Evolutionary conservation across 2,888 invertebrate genomes (phyloP), one percentile per base, ranked within the genome.

Genomic region (Trilocha varians): DNA sequence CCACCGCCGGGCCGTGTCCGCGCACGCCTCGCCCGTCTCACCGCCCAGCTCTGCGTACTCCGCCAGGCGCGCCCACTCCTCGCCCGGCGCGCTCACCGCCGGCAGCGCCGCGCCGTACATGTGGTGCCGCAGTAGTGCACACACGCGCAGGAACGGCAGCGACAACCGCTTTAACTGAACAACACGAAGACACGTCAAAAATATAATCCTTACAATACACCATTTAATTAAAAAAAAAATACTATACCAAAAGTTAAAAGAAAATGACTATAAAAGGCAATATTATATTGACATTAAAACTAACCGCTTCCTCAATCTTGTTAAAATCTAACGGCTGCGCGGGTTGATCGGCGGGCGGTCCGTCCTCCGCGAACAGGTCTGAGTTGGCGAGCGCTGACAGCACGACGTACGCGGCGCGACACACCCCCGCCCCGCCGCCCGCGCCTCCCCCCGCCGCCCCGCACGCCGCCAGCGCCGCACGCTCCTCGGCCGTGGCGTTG

Each of bases 71-170:
- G 91, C 90, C 78, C 94, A 95, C 83, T 96, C 96, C 47, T 90
- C 88, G 36, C 89, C 87, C 1, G 90, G 77, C 3, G 87, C 78
- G 36, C 86, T 75, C 39, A 93, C 88, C 53, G 90, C 89, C 0
- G 93, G 94, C 67, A 95, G 84, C 37, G 90, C 88, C 59, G 91
- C 89, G 48, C 93, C 92, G 74, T 94, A 94, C 49, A 94, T 85
- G 83, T 97, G 96, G 70, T 92, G 91, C 39, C 93, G 90, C 39
- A 98, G 83, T 5, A 98, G 79, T 1, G 96, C 90, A 2, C 96
- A 93, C 39, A 96, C 88, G 36, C 97, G 89, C 50, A 97, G 78
- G 76, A 93, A 97, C 13, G 96, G 96, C 47, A 97, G 78, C 61
- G 95, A 92, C 45, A 94, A 78, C 49, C 91, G 25, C 25, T 25